Base-by-base conservation (phyloP, 2,797 vertebrate genomes). In the Lateolabrax maculatus region DNA sequence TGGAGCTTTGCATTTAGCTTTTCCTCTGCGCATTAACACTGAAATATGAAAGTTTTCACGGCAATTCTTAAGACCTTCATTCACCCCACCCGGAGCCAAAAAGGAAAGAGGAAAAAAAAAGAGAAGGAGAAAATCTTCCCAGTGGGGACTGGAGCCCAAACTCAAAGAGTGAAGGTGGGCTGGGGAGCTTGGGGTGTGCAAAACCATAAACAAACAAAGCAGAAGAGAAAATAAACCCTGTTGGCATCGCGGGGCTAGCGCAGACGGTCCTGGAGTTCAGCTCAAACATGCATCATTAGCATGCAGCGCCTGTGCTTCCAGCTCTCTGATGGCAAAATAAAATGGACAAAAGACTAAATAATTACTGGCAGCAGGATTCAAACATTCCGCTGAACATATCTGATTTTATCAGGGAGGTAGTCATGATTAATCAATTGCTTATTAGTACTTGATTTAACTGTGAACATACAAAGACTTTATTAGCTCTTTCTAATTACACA, bases 251-350 rank as follows among this genome's bases (percentile, higher is more conserved):
- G 15, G 64, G 79, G 77, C 75, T 44, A 43, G 74, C n/a, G 37
- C 86, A 90, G 87, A 90, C 86, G 58, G 84, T 87, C 88, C 84
- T 87, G 86, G 85, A 89, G 84, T 90, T 87, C 75, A 86, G 82
- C 90, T 93, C 84, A 79, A 90, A 89, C 90, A 85, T 91, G 87
- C 88, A 89, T 90, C 86, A 91, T 91, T 89, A 89, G 85, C 89
- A 93, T 93, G 87, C 90, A 85, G 85, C 31, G 71, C 74, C 85
- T 84, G 86, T 78, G 89, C 85, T 84, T 81, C 83, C 75, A 89
- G 83, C 89, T 90, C 83, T 87, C 83, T 75, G 78, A 92, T 84
- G 88, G 81, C 84, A 75, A 86, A 84, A 77, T 18, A 85, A n/a
- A 88, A 90, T 36, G 76, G 81, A 90, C 84, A 90, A 90, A 90